A percentile compares a stretch with the other conserved stretches of the same genome.
Evolutionary conservation across 1,140 invertebrate species (phyloP).

Genomic region (Triops longicaudatus): DNA sequence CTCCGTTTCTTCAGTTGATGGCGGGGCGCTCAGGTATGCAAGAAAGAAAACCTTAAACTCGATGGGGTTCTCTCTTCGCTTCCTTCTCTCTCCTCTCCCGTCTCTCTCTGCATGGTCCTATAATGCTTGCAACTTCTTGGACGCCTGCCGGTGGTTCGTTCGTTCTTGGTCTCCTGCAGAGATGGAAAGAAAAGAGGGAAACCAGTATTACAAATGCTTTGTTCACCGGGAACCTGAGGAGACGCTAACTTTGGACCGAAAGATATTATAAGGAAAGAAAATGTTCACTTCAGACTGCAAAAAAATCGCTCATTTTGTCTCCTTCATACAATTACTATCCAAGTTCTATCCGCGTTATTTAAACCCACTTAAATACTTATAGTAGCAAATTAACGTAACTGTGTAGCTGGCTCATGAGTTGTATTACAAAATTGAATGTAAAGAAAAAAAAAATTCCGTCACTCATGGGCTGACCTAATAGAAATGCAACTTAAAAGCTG

Average conservation of each 20-base stretch:
- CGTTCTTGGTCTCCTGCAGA: constrained; percentile 3
- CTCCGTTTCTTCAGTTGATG: background rate
- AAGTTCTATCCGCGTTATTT: too few species aligned
- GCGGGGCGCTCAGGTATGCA: constrained; percentile 13
- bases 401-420: too few species aligned
- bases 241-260: background rate
- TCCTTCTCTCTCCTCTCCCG: too few species aligned
- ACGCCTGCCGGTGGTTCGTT: background rate
- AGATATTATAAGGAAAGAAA: background rate
- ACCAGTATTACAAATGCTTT: constrained; percentile 15
- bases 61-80: background rate
- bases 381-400: too few species aligned
- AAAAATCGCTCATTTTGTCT: background rate
- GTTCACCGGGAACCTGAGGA: background rate
- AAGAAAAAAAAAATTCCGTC: too few species aligned
- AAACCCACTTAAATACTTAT: too few species aligned
- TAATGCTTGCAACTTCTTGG: background rate
- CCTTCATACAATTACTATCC: too few species aligned
- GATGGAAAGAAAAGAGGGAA: constrained; percentile 1
- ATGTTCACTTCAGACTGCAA: background rate
- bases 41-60: background rate
- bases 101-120: background rate
- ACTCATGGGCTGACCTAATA: too few species aligned
- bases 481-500: too few species aligned
- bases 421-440: too few species aligned